A percentile compares a stretch with the other conserved stretches of the same genome.
Evolutionary conservation across 1,140 invertebrate genomes (phyloP).

Genomic region (Ctenoplectra terminalis): DNA sequence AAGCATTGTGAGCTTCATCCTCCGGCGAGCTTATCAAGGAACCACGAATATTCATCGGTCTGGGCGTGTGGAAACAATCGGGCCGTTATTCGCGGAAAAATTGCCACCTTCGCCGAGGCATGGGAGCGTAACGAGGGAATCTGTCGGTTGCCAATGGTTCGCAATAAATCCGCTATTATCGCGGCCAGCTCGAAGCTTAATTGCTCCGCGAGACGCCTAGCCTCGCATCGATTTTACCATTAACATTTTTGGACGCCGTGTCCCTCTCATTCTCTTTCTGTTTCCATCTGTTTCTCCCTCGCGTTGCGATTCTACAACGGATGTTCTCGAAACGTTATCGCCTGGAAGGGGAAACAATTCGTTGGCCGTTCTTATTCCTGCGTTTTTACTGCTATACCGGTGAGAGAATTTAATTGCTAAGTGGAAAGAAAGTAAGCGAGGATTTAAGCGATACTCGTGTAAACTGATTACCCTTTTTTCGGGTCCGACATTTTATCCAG

Average conservation of each 20-base stretch:
- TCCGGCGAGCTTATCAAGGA: conserved; percentile 39
- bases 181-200: conserved; percentile 17
- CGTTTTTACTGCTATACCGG: not conserved
- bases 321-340: not conserved
- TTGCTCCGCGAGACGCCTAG: conserved; percentile 18
- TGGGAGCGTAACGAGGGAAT: not conserved
- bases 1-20: conserved; percentile 64
- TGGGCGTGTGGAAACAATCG: conserved; percentile 53
- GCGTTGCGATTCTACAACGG: not conserved
- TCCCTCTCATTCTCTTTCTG: not conserved
- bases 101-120: conserved; percentile 30
- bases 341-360: not conserved
- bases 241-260: conserved; percentile 44
- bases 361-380: not conserved
- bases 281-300: not conserved
- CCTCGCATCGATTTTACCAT: conserved; percentile 34
- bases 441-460: conserved; percentile 42
- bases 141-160: conserved; percentile 43
- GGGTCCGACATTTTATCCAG: not conserved
- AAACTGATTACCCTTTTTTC: conserved; percentile 30
- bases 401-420: conserved; percentile 49
- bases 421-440: conserved; percentile 4
- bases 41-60: not conserved
- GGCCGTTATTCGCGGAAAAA: conserved; percentile 56
- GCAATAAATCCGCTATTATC: conserved; percentile 52